Percentiles rank a stretch among this genome's conserved stretches.
Conservation (phyloP, 2,113 vertebrate species). For the Xiphophorus hellerii region DNA sequence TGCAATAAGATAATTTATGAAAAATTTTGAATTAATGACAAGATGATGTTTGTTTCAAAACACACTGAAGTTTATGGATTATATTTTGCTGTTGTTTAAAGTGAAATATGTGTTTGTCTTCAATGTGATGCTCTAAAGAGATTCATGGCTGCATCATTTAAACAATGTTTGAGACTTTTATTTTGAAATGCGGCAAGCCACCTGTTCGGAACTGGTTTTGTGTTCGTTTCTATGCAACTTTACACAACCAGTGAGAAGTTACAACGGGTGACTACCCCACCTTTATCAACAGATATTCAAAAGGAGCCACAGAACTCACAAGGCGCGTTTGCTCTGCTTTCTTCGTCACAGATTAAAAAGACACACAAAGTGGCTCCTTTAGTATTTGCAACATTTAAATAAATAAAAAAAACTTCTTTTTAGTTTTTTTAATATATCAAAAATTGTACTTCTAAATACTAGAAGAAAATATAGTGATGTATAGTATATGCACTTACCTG, state of each 20-base stretch:
- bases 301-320: background rate
- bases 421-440: background rate
- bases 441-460: background rate
- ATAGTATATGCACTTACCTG: too few species aligned
- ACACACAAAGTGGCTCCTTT: background rate
- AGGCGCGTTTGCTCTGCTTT: background rate
- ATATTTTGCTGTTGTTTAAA: too few species aligned
- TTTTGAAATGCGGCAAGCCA: constrained; percentile 4
- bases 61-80: too few species aligned
- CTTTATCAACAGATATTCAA: background rate
- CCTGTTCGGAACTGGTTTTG: background rate
- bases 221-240: background rate
- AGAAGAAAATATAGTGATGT: background rate
- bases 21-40: too few species aligned
- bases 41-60: too few species aligned
- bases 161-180: constrained; percentile 5
- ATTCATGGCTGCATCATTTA: background rate
- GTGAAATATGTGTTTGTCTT: too few species aligned
- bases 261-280: background rate
- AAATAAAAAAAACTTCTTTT: too few species aligned
- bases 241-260: background rate
- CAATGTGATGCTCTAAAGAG: background rate
- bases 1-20: too few species aligned
- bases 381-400: background rate
- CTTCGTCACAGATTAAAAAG: background rate